Evolutionary conservation across 2,113 vertebrate species (phyloP), one percentile per base, ranked within the genome.

Genomic region (Axis porcinus): DNA sequence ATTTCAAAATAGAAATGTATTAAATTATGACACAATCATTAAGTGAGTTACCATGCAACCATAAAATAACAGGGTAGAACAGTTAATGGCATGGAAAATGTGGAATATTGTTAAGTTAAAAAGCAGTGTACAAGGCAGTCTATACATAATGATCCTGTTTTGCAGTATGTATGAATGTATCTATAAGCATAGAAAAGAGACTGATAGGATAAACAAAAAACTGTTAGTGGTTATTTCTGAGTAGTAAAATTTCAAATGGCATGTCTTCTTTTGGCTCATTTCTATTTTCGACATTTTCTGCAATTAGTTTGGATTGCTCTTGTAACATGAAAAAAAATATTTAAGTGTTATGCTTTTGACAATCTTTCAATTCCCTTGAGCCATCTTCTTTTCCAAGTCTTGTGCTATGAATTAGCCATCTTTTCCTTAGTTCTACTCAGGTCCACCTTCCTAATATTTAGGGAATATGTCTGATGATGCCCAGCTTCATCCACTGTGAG

Each of bases 171-270:
- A 85, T 94, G 94, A 89, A 62, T 27, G 28, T 67, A 74, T 94
- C 96, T 96, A 85, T 36, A 94, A 89, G 90, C 88, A 89, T 27
- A 92, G 88, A 89, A 93, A 85, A 88, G 96, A 94, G 58, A 64
- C 94, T 83, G 93, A 90, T 52, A 97, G 97, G 97, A 97, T 96
- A 97, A 97, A 97, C 91, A 97, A 27, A 84, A 96, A 85, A 90
- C 91, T 74, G 91, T 84, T 40, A 89, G 93, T 62, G 78, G 97
- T 92, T 97, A 97, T 97, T 96, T 96, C 96, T 94, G 91, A 95
- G 91, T 88, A 87, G 84, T 62, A 57, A 96, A 79, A 92, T 94
- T 95, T 94, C 90, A 94, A 97, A 87, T 94, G 95, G 87, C 50
- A 92, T 57, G 93, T 62, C 93, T 84, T 84, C 62, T 97, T 97